Percentiles rank a stretch among this genome's conserved stretches.
These are phyloP conservation scores for Latrodectus geometricus DNA, from an alignment of 1,140 invertebrate species.

Conservation along the genomic window DNA sequence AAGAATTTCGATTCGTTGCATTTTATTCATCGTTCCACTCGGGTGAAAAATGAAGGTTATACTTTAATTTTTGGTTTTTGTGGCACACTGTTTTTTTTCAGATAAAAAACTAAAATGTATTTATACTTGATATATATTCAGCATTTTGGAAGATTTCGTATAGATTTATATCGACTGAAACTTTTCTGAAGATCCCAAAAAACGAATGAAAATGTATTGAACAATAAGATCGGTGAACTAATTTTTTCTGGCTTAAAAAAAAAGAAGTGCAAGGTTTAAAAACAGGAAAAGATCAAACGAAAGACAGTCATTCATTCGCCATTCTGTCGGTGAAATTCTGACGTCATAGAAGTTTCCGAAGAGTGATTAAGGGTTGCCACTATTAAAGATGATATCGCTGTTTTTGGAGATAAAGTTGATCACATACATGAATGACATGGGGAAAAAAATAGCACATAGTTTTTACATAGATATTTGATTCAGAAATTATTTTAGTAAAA, in stretches of 20 bases:
- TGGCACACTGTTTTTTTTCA: neutral
- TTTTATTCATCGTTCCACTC: too few relatives aligned
- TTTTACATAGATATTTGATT: too few relatives aligned
- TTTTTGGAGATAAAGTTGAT: neutral
- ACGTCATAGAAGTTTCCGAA: constrained; percentile 26
- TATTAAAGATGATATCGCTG: constrained; percentile 2
- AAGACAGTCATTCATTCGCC: constrained; percentile 55
- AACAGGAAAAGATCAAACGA: constrained; percentile 38
- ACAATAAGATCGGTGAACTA: constrained; percentile 45
- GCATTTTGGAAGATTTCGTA: constrained; percentile 25
- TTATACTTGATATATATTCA: neutral
- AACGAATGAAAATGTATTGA: constrained; percentile 36
- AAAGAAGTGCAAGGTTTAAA: constrained; percentile 18
- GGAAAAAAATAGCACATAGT: too few relatives aligned
- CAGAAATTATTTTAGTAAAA: too few relatives aligned
- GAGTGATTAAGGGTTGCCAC: constrained; percentile 21
- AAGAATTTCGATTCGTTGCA: too few relatives aligned
- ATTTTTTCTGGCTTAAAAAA: constrained; percentile 49
- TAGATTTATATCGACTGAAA: constrained; percentile 42
- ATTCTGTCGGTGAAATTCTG: constrained; percentile 53
- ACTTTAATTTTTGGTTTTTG: too few relatives aligned
- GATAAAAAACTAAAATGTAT: constrained; percentile 9
- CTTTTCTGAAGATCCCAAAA: constrained; percentile 46
- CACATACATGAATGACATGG: too few relatives aligned
- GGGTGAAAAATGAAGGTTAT: too few relatives aligned